Base-by-base conservation (phyloP, 2,888 invertebrate species). In the Rhamphomyia laevipes region DNA sequence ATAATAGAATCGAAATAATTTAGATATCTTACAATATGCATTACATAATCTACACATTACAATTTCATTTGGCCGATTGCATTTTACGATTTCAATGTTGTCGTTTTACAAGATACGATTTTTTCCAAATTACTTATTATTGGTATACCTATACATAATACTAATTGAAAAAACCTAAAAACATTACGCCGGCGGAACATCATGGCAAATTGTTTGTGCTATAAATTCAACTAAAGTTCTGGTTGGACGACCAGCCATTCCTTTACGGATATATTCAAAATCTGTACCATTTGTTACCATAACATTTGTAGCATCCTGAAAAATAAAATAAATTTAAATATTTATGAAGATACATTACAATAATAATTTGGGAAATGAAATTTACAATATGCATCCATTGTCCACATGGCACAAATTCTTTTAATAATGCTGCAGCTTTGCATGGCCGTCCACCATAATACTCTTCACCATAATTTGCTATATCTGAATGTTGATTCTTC, bases 191-290 rank as follows among this genome's bases (percentile, higher is more conserved):
- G 9, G 23, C 9, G 9, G 4, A 27, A 7, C 2, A 27, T 7
- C 9, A 7, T 9, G 7, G 23, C 70, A 68, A 47, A 68, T 60
- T 1, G 80, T 67, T 59, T 81, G 81, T 33, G 78, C 76, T 46
- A 84, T 65, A 56, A 86, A 77, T 62, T 84, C 82, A 6, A 85
- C 78, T n/a, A 86, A 60, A 0, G 86, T 86, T 47, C 86, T 70
- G 0, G 84, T 84, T 5, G 86, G 86, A n/a, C 86, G 72, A n/a
- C 86, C 86, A 23, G 83, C 77, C 82, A 84, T 82, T 16, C 84
- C 84, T 43, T 72, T 68, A 1, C 73, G 66, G 38, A 84, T 64
- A 58, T 84, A 84, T 1, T 77, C 69, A 53, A 73, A 76, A 52
- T 79, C 77, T 16, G 68, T 67, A 33, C 82, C 84, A 56, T 77